Evolutionary conservation across 2,797 vertebrate species (phyloP).

Genomic region (Triplophysa bombifrons): DNA sequence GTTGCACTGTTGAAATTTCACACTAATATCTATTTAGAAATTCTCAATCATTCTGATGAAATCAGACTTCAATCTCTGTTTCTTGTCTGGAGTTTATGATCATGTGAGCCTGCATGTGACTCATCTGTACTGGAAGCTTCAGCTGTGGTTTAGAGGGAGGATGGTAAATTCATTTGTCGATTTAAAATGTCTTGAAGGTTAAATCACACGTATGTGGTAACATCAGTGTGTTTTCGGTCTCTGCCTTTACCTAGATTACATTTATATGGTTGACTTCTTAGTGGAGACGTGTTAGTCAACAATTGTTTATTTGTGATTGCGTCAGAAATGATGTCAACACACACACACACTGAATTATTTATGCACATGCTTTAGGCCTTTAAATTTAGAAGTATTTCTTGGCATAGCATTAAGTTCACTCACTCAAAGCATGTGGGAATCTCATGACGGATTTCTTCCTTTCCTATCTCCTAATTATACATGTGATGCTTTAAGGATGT

Average conservation of each 20-base stretch:
- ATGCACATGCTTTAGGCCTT: neutral
- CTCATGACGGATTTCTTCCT: slow-evolving; percentile 3
- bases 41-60: neutral
- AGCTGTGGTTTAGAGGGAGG: neutral
- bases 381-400: neutral
- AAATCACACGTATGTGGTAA: neutral
- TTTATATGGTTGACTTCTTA: neutral
- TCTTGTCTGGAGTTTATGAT: slow-evolving; percentile 1
- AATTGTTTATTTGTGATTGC: too few relatives aligned
- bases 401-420: neutral
- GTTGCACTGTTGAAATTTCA: neutral
- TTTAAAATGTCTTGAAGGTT: neutral
- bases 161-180: neutral
- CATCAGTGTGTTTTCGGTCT: neutral
- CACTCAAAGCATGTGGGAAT: slow-evolving; percentile 22
- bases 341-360: too few relatives aligned
- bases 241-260: neutral
- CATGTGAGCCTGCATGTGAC: neutral
- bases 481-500: slow-evolving; percentile 2
- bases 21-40: neutral
- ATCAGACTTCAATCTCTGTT: neutral
- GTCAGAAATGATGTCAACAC: neutral
- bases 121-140: neutral
- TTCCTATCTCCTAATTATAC: neutral
- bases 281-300: slow-evolving; percentile 26